These are phyloP conservation scores for Dugesia japonica DNA, from an alignment of 2,888 invertebrate species.

Conservation along the genomic window DNA sequence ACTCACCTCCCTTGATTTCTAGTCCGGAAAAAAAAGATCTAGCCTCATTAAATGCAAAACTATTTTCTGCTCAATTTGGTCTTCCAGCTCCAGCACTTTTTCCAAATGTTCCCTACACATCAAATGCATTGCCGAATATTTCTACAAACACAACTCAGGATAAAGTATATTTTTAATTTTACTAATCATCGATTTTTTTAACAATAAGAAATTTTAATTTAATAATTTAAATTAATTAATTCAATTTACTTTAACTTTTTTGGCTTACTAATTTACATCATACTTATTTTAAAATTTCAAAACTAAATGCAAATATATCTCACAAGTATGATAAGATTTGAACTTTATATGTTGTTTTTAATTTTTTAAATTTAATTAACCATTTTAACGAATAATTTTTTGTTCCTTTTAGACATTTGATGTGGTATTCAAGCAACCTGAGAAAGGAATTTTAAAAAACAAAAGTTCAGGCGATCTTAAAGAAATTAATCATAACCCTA, in stretches of 20 bases:
- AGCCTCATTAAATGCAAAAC: slow-evolving; percentile 1
- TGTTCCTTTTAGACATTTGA: neutral
- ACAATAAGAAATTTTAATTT: too few species aligned
- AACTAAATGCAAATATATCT: too few species aligned
- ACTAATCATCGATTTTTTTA: too few species aligned
- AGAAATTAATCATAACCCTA: slow-evolving; percentile 10
- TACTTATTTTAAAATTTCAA: too few species aligned
- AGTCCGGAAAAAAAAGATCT: neutral
- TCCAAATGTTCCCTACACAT: neutral
- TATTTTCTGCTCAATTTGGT: neutral
- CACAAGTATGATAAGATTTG: too few species aligned
- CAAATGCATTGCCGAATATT: neutral
- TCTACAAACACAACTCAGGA: neutral
- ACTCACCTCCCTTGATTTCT: neutral
- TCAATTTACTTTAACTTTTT: too few species aligned
- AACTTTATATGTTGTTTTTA: too few species aligned
- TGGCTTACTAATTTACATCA: too few species aligned
- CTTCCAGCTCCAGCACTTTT: slow-evolving; percentile 1
- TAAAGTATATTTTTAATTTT: neutral
- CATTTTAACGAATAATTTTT: too few species aligned
- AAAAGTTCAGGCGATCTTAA: slow-evolving; percentile 33
- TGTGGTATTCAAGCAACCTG: slow-evolving; percentile 28
- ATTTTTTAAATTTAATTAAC: too few species aligned
- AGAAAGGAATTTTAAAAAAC: slow-evolving; percentile 35
- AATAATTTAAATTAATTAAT: too few species aligned